Evolutionary conservation across 2,113 vertebrate genomes (phyloP), one percentile per base, ranked within the genome.

Genomic region (Ictidomys tridecemlineatus): DNA sequence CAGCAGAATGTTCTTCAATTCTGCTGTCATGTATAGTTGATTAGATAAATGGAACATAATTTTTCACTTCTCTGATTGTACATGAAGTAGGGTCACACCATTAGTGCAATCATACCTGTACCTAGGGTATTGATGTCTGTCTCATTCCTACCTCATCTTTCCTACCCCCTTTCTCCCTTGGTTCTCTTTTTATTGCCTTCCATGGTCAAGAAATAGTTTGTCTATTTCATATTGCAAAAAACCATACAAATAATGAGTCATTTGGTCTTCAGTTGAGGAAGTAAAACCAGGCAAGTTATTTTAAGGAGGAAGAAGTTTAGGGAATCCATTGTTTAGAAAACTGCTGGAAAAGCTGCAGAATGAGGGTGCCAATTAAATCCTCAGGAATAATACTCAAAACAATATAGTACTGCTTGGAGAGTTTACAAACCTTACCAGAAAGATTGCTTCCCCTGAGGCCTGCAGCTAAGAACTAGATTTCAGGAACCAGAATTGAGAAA

Each of bases 301-400:
- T 90, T 82, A 74, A 95, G 18, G 42, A 91, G 17, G 16, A 83
- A 86, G 22, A 70, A 3, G 28, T 34, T 83, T 88, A 93, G 26
- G 56, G 4, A 76, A 95, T 8, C 39, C 0, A 20, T 70, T 86
- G 8, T 58, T 93, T 58, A 74, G 37, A 83, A 89, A 74, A 65
- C 32, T 79, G 24, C 42, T 65, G 1, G 11, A 37, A 65, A 77
- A 95, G 9, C 14, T 69, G 90, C 11, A 85, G 6, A 86, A 58
- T 30, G 85, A 28, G 1, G 6, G 37, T 88, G 4, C 32, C 63
- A 22, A 72, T n/a, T 63, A 69, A 26, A 42, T 82, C 18, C 5
- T 85, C 24, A n/a, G 11, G 32, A 94, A 87, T 77, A 90, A 91
- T 32, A 70, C 26, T 65, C 13, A 79, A 73, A 78, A 34, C 4